Evolutionary conservation across 2,888 invertebrate species (phyloP).

Genomic region (Hirtodrosophila trivittata): DNA sequence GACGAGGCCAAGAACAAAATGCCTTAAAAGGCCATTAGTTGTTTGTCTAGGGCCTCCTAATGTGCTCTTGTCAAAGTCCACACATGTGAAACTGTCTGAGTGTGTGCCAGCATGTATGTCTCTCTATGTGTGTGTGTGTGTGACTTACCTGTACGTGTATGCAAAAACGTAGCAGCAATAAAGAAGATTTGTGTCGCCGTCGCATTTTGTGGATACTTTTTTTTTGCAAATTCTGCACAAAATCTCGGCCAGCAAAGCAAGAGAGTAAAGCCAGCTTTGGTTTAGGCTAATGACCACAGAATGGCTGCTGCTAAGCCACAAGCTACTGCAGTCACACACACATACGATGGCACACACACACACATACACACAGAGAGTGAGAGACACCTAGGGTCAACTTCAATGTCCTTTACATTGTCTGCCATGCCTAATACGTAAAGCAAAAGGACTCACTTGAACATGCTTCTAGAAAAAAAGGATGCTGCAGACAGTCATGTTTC

Average conservation of each 20-base stretch:
- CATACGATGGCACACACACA: slow-evolving; percentile 26
- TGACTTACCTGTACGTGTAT: slow-evolving; percentile 54
- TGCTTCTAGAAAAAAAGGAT: slow-evolving; percentile 15
- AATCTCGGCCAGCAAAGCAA: slow-evolving; percentile 53
- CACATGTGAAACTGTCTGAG: slow-evolving; percentile 38
- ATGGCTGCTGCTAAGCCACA: slow-evolving; percentile 70
- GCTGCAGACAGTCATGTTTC: slow-evolving; percentile 25
- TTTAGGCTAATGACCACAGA: slow-evolving; percentile 78
- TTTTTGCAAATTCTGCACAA: slow-evolving; percentile 67
- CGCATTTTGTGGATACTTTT: slow-evolving; percentile 72
- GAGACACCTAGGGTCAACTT: slow-evolving; percentile 43
- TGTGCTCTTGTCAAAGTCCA: slow-evolving; percentile 72
- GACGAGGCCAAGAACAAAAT: slow-evolving; percentile 50
- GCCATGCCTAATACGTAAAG: slow-evolving; percentile 40
- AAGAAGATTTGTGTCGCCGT: slow-evolving; percentile 76
- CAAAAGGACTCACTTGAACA: slow-evolving; percentile 44
- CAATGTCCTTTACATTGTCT: slow-evolving; percentile 63
- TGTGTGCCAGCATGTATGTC: slow-evolving; percentile 7
- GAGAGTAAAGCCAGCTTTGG: slow-evolving; percentile 72
- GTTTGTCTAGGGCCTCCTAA: slow-evolving; percentile 73
- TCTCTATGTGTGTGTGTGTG: slow-evolving; percentile 17
- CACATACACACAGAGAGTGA: slow-evolving; percentile 7
- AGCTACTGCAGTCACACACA: slow-evolving; percentile 63
- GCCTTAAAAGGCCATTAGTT: slow-evolving; percentile 79
- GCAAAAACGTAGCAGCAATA: slow-evolving; percentile 76